Evolutionary conservation across 2,888 invertebrate species (phyloP).

Genomic region (Pristionchus japonicus): DNA sequence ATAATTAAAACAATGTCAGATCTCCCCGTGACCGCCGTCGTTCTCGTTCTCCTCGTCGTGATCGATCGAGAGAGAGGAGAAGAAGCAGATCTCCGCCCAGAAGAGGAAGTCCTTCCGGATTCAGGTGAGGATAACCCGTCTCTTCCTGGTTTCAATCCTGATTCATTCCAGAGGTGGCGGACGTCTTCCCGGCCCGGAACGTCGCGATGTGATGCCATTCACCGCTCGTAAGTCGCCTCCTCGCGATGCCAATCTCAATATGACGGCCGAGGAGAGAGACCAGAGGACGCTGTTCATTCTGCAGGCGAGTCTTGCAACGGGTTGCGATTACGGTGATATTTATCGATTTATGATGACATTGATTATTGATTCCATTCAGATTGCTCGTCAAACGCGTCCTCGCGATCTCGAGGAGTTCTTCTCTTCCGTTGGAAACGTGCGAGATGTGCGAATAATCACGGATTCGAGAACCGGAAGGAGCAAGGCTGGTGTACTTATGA

Average conservation of each 20-base stretch:
- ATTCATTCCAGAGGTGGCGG: constrained; percentile 47
- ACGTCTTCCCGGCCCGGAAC: constrained; percentile 84
- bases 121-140: too few relatives aligned
- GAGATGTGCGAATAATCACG: constrained; percentile 97
- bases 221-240: constrained; percentile 72
- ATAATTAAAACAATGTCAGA: neutral
- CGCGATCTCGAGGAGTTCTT: constrained; percentile 88
- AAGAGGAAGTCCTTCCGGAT: constrained; percentile 14
- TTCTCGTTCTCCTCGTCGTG: constrained; percentile 54
- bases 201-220: constrained; percentile 76
- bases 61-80: constrained; percentile 50
- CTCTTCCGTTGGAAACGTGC: constrained; percentile 93
- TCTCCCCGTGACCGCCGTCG: constrained; percentile 53
- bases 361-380: constrained; percentile 49
- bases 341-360: neutral
- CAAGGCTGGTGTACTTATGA: constrained; percentile 82
- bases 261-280: constrained; percentile 97
- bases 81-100: constrained; percentile 7
- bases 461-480: constrained; percentile 98
- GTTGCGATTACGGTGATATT: too few relatives aligned
- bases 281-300: constrained; percentile 98
- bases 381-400: constrained; percentile 70
- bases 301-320: constrained; percentile 89
- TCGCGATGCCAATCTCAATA: constrained; percentile 63
- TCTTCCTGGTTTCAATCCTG: too few relatives aligned